These are phyloP conservation scores for Pachypeltis micranthus DNA, from an alignment of 1,140 invertebrate species.

Conservation along the genomic window DNA sequence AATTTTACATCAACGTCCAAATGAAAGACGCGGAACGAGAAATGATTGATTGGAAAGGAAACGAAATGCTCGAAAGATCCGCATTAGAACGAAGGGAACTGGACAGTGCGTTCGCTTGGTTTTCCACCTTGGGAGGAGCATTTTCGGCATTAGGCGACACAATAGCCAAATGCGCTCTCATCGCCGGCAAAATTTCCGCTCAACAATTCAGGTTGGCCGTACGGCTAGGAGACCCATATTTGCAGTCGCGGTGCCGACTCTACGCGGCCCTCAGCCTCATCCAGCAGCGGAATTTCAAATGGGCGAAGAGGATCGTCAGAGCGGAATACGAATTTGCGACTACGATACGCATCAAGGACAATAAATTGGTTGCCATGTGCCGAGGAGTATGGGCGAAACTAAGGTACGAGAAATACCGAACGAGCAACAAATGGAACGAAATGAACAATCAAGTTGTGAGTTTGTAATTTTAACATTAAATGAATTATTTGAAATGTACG, in stretches of 20 bases:
- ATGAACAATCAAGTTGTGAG: too few relatives aligned
- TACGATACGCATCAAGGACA: conserved; percentile 38
- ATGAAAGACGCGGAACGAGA: not conserved
- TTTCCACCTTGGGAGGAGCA: conserved; percentile 90
- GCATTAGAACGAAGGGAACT: conserved; percentile 54
- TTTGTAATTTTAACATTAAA: too few relatives aligned
- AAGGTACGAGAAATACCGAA: conserved; percentile 40
- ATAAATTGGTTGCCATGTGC: conserved; percentile 62
- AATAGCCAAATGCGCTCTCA: conserved; percentile 61
- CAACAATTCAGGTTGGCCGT: conserved; percentile 68
- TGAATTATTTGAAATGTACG: too few relatives aligned
- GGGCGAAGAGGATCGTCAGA: conserved; percentile 52
- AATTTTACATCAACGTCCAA: not conserved
- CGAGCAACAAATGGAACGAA: not conserved
- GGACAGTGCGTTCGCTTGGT: conserved; percentile 79
- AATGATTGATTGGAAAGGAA: conserved; percentile 17
- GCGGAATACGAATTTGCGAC: conserved; percentile 46
- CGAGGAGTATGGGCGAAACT: conserved; percentile 71
- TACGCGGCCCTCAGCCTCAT: conserved; percentile 79
- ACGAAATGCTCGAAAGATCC: conserved; percentile 19
- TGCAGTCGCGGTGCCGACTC: conserved; percentile 65
- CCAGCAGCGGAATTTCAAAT: conserved; percentile 55
- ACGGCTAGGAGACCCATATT: conserved; percentile 63
- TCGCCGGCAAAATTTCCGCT: conserved; percentile 74
- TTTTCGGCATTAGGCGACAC: conserved; percentile 86